A percentile compares a stretch with the other conserved stretches of the same genome.
Conservation (phyloP, 2,888 invertebrate genomes). For the Zelleria hepariella region DNA sequence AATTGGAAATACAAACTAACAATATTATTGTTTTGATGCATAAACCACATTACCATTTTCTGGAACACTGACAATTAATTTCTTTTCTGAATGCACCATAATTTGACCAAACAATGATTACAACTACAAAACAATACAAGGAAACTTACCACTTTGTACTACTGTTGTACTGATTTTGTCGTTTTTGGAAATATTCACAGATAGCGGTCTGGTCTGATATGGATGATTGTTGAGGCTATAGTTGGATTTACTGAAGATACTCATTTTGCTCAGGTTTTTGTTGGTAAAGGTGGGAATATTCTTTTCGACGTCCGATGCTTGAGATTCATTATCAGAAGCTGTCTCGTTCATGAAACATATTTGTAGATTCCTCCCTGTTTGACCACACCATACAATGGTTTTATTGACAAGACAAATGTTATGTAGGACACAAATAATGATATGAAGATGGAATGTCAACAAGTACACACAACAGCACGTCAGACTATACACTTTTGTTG, state of each 20-base stretch:
- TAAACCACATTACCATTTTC: no score
- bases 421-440: neutral
- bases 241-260: constrained; percentile 55
- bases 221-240: constrained; percentile 50
- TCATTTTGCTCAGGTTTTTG: constrained; percentile 54
- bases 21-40: no score
- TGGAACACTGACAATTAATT: no score
- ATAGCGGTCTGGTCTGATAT: constrained; percentile 62
- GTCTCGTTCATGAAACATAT: constrained; percentile 97
- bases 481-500: no score
- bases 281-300: constrained; percentile 38
- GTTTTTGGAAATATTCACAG: constrained; percentile 60
- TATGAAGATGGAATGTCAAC: neutral
- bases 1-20: no score
- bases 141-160: constrained; percentile 51
- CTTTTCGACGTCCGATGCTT: constrained; percentile 80
- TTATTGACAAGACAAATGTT: constrained; percentile 8
- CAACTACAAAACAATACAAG: constrained; percentile 18
- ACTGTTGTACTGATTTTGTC: constrained; percentile 54
- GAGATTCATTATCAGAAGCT: constrained; percentile 86
- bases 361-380: constrained; percentile 90
- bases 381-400: constrained; percentile 27
- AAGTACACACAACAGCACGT: neutral
- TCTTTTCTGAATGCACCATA: no score
- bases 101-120: no score